Conservation (phyloP, 1,140 invertebrate species). For the Drosophila pandora region DNA sequence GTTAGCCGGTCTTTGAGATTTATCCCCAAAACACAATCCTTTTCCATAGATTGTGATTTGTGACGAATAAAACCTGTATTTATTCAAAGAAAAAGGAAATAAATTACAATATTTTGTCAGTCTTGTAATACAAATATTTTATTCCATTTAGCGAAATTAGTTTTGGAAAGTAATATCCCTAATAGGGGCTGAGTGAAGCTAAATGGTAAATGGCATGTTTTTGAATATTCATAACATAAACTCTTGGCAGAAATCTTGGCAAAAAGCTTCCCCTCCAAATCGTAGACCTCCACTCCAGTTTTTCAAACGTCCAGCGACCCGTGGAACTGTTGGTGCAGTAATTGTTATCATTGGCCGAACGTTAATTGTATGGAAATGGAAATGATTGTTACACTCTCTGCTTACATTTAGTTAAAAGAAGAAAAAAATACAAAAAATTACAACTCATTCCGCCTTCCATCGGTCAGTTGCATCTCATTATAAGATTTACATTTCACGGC, state of each 20-base stretch:
- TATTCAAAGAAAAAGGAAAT: too few relatives aligned
- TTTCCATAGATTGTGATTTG: background rate
- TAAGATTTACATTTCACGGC: slow-evolving; percentile 68
- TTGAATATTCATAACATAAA: background rate
- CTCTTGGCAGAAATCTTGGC: background rate
- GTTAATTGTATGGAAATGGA: slow-evolving; percentile 72
- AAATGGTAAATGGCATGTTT: background rate
- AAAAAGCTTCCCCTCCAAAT: slow-evolving; percentile 1
- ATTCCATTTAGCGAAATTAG: too few relatives aligned
- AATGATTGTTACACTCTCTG: slow-evolving; percentile 71
- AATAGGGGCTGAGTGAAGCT: background rate
- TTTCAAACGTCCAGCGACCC: slow-evolving; percentile 31
- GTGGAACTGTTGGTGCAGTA: slow-evolving; percentile 35
- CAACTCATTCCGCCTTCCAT: slow-evolving; percentile 39
- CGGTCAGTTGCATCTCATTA: slow-evolving; percentile 64
- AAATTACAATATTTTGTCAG: too few relatives aligned
- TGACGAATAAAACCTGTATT: too few relatives aligned
- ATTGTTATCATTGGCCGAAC: slow-evolving; percentile 29
- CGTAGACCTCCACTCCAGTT: slow-evolving; percentile 2
- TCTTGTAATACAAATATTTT: too few relatives aligned
- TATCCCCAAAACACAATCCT: background rate
- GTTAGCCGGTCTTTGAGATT: background rate
- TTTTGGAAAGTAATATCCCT: background rate
- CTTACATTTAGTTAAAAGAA: slow-evolving; percentile 34
- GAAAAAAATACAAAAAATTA: slow-evolving; percentile 46